Base-by-base conservation (phyloP, 1,140 invertebrate species). In the Conus ventricosus region DNA sequence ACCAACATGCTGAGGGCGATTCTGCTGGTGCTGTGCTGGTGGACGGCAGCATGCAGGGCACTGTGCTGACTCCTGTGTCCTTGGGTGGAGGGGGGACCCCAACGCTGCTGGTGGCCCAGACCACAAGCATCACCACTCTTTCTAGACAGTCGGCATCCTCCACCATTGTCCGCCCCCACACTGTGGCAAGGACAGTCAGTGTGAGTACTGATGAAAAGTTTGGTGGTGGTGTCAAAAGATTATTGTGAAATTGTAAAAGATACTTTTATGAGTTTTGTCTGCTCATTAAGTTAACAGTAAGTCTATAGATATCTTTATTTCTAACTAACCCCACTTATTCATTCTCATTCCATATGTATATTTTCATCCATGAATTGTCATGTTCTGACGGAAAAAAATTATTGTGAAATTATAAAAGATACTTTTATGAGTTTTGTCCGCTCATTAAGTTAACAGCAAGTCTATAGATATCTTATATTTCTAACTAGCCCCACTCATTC, bases 41-140 rank as follows among this genome's bases (percentile, higher is more conserved):
- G 2, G 93, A 94, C 60, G 88, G 87, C 60, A 84, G 91, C 71
- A 89, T 93, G 85, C 89, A 89, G n/a, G 92, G 91, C 10, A 87
- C 92, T 4, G 91, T 94, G 60, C 87, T 94, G n/a, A 87, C 92
- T 23, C 91, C 92, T 5, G 92, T 93, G 39, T 89, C 91, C 51
- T 81, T 93, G 67, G 7, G 27, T 25, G 80, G 80, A 0, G 80
- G 80, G 51, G 67, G 67, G 0, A 71, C 67, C 17, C 67, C 67
- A 6, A 23, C 67, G 13, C 67, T 71, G 67, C 67, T 71, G 4
- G 67, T 71, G 67, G 67, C 67, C 6, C 67, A 71, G 67, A 20
- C 67, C 17, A 20, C 67, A 7, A 23, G 17, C 13, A 20, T 8
- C 15, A 23, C 11, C 67, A 71, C 23, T 11, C 67, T 71, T 11